A percentile compares a stretch with the other conserved stretches of the same genome.
Conservation (phyloP, 2,888 invertebrate species). For the Lochmaea crataegi region DNA sequence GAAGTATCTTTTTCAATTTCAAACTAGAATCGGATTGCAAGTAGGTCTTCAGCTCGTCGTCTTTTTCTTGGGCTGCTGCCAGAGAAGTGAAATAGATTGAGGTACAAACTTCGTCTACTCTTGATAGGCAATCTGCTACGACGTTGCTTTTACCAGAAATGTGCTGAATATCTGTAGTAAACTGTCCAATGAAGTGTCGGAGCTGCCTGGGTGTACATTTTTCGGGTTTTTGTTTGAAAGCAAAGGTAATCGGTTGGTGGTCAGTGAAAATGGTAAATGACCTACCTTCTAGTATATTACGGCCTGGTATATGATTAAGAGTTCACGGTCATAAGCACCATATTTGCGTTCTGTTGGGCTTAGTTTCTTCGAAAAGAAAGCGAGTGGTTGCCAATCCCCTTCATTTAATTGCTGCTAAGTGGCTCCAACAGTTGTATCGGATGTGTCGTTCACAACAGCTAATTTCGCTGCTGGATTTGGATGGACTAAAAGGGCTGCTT, state of each 20-base stretch:
- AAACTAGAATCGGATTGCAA: no score
- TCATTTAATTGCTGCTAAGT: constrained; percentile 30
- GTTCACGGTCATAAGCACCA: constrained; percentile 58
- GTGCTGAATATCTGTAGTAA: constrained; percentile 58
- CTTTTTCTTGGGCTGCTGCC: no score
- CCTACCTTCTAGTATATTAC: constrained; percentile 59
- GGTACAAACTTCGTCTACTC: no score
- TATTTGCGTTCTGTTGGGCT: constrained; percentile 51
- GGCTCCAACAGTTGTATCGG: constrained; percentile 42
- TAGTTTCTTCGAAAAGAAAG: constrained; percentile 36
- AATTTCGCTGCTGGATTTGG: background rate
- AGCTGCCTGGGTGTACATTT: constrained; percentile 56
- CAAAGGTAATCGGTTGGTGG: constrained; percentile 58
- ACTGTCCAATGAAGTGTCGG: constrained; percentile 55
- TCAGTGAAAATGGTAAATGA: constrained; percentile 53
- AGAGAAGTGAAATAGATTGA: no score
- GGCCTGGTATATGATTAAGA: constrained; percentile 59
- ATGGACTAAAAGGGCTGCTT: no score
- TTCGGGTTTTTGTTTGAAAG: constrained; percentile 53
- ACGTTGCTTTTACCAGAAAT: no score
- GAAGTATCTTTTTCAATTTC: no score
- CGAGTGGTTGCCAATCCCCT: constrained; percentile 35
- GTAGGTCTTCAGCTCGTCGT: no score
- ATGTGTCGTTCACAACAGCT: background rate
- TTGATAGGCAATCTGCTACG: no score